Conservation (phyloP, 2,797 vertebrate genomes). For the Pempheris klunzingeri region DNA sequence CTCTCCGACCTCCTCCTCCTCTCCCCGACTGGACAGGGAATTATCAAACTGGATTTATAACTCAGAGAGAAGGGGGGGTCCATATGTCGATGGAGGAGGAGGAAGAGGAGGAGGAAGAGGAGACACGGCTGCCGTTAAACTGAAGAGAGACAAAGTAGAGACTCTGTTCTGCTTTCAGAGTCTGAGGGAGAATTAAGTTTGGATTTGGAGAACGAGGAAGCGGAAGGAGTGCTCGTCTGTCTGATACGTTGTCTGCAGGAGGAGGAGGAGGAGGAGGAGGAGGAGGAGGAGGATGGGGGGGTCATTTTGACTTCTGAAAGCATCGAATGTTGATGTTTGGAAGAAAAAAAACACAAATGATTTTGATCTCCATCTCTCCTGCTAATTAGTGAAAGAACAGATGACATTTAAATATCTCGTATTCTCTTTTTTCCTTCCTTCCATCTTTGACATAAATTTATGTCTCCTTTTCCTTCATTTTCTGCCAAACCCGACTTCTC, state of each 20-base stretch:
- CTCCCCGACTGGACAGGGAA: neutral
- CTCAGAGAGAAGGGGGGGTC: conserved; percentile 34
- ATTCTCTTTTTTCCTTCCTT: conserved; percentile 48
- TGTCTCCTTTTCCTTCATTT: conserved; percentile 50
- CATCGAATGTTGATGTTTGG: conserved; percentile 59
- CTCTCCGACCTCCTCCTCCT: conserved; percentile 15
- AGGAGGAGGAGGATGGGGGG: neutral
- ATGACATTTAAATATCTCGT: conserved; percentile 68
- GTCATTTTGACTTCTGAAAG: conserved; percentile 41
- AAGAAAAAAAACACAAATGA: conserved; percentile 24
- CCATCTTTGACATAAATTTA: conserved; percentile 59
- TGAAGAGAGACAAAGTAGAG: conserved; percentile 4
- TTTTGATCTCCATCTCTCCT: conserved; percentile 50
- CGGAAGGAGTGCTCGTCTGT: conserved; percentile 10
- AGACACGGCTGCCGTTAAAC: conserved; percentile 10
- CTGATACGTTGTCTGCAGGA: conserved; percentile 37
- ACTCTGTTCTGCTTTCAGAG: conserved; percentile 36
- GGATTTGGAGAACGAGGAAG: conserved; percentile 24
- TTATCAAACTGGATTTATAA: conserved; percentile 59
- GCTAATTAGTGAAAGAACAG: conserved; percentile 70
- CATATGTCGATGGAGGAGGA: conserved; percentile 49
- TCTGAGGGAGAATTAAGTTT: conserved; percentile 52
- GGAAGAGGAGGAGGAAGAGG: conserved; percentile 29
- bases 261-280: neutral
- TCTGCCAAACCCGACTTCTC: conserved; percentile 20